These are phyloP conservation scores for Heliconius hewitsoni DNA, from an alignment of 1,140 invertebrate species.

Conservation along the genomic window DNA sequence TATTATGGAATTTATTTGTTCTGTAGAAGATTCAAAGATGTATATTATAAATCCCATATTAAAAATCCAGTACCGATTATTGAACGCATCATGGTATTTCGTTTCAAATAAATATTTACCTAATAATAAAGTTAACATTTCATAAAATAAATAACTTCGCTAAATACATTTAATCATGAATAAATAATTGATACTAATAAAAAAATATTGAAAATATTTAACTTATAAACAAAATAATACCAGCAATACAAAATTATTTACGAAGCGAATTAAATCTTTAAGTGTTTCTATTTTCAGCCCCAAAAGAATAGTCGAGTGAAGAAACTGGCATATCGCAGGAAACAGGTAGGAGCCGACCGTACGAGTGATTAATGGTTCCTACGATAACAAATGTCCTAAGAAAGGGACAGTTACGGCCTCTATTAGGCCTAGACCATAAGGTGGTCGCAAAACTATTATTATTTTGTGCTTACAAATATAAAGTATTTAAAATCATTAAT, in stretches of 20 bases:
- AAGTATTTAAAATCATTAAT: not conserved
- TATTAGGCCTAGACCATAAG: slow-evolving; percentile 29
- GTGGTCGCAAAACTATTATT: not conserved
- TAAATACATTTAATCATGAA: no score
- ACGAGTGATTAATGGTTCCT: slow-evolving; percentile 58
- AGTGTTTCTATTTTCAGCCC: slow-evolving; percentile 27
- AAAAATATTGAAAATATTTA: not conserved
- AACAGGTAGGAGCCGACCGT: slow-evolving; percentile 42
- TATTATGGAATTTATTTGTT: no score
- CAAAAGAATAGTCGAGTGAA: slow-evolving; percentile 36
- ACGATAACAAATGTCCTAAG: slow-evolving; percentile 56
- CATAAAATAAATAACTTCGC: no score
- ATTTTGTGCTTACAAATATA: not conserved
- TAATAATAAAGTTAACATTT: not conserved
- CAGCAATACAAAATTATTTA: not conserved
- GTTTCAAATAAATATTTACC: not conserved
- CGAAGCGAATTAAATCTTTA: slow-evolving; percentile 14
- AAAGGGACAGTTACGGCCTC: slow-evolving; percentile 34
- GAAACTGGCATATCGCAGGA: slow-evolving; percentile 43
- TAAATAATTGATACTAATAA: no score
- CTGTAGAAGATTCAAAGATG: no score
- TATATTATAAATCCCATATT: not conserved
- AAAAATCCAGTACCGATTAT: not conserved
- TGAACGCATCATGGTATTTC: not conserved
- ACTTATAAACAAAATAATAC: not conserved